Base-by-base conservation (phyloP, 2,888 invertebrate genomes). In the Sialis lutaria region DNA sequence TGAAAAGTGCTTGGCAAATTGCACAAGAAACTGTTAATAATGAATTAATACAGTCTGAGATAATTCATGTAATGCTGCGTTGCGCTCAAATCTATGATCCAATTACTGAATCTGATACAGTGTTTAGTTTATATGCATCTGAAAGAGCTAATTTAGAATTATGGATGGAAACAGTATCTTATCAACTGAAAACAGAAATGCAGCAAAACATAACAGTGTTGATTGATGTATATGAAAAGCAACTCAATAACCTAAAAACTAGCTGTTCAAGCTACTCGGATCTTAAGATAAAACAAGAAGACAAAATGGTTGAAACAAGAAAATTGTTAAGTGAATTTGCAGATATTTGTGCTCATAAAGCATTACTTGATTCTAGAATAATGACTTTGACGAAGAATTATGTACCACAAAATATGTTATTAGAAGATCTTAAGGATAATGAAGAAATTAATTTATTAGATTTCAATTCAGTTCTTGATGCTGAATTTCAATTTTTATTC, bases 1-100 rank as follows among this genome's bases (percentile, higher is more conserved):
- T 83, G 13, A 75, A 82, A 33, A 81, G 81, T 56, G 83, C 84
- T 5, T 82, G 81, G 77, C 75, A 77, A 37, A 72, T 79, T 49
- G 85, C 87, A 1, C 77, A 82, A 46, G 82, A 84, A 57, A 76
- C 79, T 2, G 77, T 84, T 1, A 82, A 80, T 55, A 74, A 77
- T 2, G 83, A 83, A 60, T 67, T 86, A 32, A 80, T 85, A 32
- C 82, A 82, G 57, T 79, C 82, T 0, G 85, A 85, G 64, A 81
- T 85, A 50, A 75, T 80, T 12, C 80, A 83, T 49, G 80, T 84
- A 6, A 72, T 84, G 58, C 69, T 73, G 56, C 72, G 79, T 39
- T 82, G 80, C 48, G 81, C 81, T 5, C 77, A 78, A 56, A 67
- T 75, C 5, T 82, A 82, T 59, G 82, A 82, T 56, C 67, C 66